A percentile compares a stretch with the other conserved stretches of the same genome.
Conservation (phyloP, 1,140 invertebrate species). For the Centruroides sculpturatus region DNA sequence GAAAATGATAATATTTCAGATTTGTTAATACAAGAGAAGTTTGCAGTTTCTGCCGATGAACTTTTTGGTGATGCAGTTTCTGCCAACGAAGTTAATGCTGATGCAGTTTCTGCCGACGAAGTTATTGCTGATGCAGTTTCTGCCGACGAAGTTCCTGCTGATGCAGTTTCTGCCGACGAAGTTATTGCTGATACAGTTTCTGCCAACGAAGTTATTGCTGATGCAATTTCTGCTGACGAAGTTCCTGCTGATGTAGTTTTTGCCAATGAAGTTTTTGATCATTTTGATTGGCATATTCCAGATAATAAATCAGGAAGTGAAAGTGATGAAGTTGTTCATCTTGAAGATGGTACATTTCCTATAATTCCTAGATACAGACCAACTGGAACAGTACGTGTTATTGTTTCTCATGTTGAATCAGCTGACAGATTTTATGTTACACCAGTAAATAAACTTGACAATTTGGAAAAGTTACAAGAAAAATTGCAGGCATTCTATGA, state of each 20-base stretch:
- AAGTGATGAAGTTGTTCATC: background rate
- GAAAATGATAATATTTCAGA: constrained; percentile 6
- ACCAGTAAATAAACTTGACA: background rate
- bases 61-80: constrained; percentile 4
- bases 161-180: constrained; percentile 2
- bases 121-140: background rate
- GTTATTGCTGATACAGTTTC: background rate
- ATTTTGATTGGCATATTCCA: no score
- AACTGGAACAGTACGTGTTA: background rate
- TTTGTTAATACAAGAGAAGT: constrained; percentile 2
- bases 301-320: background rate
- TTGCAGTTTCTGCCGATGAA: constrained; percentile 5
- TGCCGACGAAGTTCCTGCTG: constrained; percentile 4
- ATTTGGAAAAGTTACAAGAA: constrained; percentile 7
- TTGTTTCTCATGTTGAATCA: constrained; percentile 6
- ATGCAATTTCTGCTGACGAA: constrained; percentile 1
- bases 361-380: background rate
- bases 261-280: constrained; percentile 2
- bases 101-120: constrained; percentile 8
- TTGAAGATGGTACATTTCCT: background rate
- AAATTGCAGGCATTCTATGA: constrained; percentile 1
- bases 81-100: constrained; percentile 3
- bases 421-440: constrained; percentile 6
- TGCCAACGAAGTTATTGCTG: constrained; percentile 6
- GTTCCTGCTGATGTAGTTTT: background rate